Percentiles rank a stretch among this genome's conserved stretches.
Conservation (phyloP, 2,113 vertebrate species). For the Pollimyrus isidori region DNA sequence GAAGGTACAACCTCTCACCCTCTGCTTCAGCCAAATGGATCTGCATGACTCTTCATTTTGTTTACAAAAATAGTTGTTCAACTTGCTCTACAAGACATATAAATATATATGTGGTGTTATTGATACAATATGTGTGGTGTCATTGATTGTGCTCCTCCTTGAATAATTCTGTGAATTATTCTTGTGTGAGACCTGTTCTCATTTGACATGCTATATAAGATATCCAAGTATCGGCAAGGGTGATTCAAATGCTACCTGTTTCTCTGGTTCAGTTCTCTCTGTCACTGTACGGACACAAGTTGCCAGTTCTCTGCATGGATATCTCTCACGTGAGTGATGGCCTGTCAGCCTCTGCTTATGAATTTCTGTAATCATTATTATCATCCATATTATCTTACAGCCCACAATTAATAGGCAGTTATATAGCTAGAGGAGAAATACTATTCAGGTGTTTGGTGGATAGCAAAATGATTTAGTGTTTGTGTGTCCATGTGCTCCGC, state of each 20-base stretch:
- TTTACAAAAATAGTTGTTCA: not conserved
- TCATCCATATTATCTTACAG: not conserved
- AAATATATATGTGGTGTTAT: not conserved
- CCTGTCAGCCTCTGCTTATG: not conserved
- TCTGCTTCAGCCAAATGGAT: not conserved
- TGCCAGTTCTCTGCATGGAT: slow-evolving; percentile 93
- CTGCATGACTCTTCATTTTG: not conserved
- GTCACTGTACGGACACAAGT: slow-evolving; percentile 93
- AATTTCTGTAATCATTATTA: not conserved
- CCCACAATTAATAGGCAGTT: not conserved
- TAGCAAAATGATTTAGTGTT: not conserved
- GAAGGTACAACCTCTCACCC: slow-evolving; percentile 64
- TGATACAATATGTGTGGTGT: not conserved
- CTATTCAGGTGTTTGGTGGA: not conserved
- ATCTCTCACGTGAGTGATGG: slow-evolving; percentile 82
- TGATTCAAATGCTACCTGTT: slow-evolving; percentile 18
- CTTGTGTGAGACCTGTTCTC: not conserved
- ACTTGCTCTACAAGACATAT: not conserved
- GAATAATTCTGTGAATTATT: not conserved
- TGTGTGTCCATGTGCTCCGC: not conserved
- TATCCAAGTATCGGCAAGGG: not conserved
- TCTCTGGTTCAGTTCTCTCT: slow-evolving; percentile 77
- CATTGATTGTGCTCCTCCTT: not conserved
- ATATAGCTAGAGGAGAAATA: not conserved
- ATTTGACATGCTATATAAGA: not conserved